Base-by-base conservation (phyloP, 2,113 vertebrate genomes). In the Zosterops lateralis region DNA sequence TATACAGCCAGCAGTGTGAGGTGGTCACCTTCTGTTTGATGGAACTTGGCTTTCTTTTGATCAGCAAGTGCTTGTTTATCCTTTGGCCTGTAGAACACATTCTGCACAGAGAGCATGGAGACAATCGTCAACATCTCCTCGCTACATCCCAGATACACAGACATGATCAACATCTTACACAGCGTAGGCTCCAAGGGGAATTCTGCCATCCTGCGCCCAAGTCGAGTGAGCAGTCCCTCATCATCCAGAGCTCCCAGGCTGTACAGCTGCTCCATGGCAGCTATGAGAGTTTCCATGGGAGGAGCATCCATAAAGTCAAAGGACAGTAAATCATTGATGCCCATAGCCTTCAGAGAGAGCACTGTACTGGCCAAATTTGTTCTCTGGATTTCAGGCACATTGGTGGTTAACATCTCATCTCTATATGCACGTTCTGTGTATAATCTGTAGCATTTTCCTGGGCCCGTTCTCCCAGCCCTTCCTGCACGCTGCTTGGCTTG, bases 91-190 rank as follows among this genome's bases (percentile, higher is more conserved):
- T 99, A 99, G 95, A 99, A 99, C 31, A 99, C 98, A 2, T 99
- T 99, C 97, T 99, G 99, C 54, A 99, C 99, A 12, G 99, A 99
- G 50, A 99, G 95, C 99, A 99, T 99, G 32, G 99, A 99, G 22
- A 99, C 99, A 3, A 99, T 99, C 1, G 99, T 99, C 86, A 99
- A 57, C 99, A 99, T 99, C 95, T 99, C 99, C 82, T 99, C 99
- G 1, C 99, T 99, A 98, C 99, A 99, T 34, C 99, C 98, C 93
- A 99, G 97, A 31, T 99, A 99, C 62, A 99, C 99, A 3, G 99
- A 99, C 99, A 99, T 99, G 97, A 99, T 99, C 95, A 99, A 85
- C 99, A 99, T 99, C 98, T 99, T 99, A 87, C 99, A 99, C 90
- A 99, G 91, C 99, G 99, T 99, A 7, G 99, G 99, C 97, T 99